Evolutionary conservation across 1,140 invertebrate genomes (phyloP).

Genomic region (Rhyzopertha dominica): DNA sequence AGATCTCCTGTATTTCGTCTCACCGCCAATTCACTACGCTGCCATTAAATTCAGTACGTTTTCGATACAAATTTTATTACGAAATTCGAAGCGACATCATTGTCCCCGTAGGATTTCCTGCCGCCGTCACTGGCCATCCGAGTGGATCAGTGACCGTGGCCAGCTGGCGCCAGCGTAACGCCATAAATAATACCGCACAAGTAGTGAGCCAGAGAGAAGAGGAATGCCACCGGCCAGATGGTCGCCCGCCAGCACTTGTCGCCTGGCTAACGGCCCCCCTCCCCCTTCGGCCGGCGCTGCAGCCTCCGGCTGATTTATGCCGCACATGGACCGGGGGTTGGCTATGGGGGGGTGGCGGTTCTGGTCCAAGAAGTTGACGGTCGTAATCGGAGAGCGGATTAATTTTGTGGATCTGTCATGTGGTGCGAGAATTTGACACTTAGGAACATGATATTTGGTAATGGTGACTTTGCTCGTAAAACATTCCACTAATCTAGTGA

Average conservation of each 20-base stretch:
- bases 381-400: no score
- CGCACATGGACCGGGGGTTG: background rate
- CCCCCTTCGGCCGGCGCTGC: background rate
- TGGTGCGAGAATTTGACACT: no score
- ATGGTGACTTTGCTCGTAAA: no score
- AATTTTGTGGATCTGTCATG: no score
- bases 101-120: no score
- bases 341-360: background rate
- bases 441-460: no score
- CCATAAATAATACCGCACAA: slow-evolving; percentile 47
- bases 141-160: slow-evolving; percentile 47
- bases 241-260: slow-evolving; percentile 29
- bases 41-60: no score
- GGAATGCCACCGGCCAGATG: slow-evolving; percentile 44
- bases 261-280: slow-evolving; percentile 11
- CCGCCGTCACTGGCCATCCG: slow-evolving; percentile 23
- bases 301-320: background rate
- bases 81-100: no score
- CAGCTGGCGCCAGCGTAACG: slow-evolving; percentile 44
- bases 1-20: no score
- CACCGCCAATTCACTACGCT: no score
- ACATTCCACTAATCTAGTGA: no score
- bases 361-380: background rate
- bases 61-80: no score
- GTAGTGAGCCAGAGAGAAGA: slow-evolving; percentile 29